Base-by-base conservation (phyloP, 1,140 invertebrate species). In the Drosophila kepulauana region DNA sequence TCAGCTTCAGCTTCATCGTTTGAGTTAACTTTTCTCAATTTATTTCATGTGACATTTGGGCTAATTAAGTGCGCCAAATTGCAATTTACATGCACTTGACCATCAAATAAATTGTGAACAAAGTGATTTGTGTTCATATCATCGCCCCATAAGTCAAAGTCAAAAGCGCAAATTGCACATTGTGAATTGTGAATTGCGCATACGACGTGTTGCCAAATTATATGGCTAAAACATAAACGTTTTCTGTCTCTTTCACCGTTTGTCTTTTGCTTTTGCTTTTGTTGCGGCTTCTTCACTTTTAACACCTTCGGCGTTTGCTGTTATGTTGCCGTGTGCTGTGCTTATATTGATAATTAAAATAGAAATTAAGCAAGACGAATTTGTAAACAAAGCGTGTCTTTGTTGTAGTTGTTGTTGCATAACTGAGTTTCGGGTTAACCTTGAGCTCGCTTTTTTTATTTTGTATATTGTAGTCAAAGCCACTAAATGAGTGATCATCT, bases 61-160 rank as follows among this genome's bases (percentile, higher is more conserved):
- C 65, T 74, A 74, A 74, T 74, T 75, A 75, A 75, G 52, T 70
- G 59, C 10, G 52, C 52, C 73, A 75, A 81, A 74, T 74, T 69
- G 54, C 67, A 70, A 80, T 72, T 78, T 84, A 72, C 61, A 73
- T 87, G 84, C 82, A 82, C 82, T 87, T 82, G 82, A 77, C 82
- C 79, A 67, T 72, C 63, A 66, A 13, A 28, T 46, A 30, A 57
- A 30, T 54, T 62, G 49, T 16, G 46, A 10, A 41, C 35, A 56
- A 64, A 33, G 49, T 16, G 48, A 62, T 48, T 62, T 58, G 7
- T 59, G 48, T 10, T 11, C 58, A 48, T 65, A 62, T 81, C 79
- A 84, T 84, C 20, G 59, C 38, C 58, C 58, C 72, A 48, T 64
- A 81, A 77, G 63, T 66, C 15, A 48, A 35, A 68, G 70, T 65